Percentiles rank a stretch among this genome's conserved stretches.
Evolutionary conservation across 2,113 vertebrate species (phyloP).

Genomic region (Saguinus midas): DNA sequence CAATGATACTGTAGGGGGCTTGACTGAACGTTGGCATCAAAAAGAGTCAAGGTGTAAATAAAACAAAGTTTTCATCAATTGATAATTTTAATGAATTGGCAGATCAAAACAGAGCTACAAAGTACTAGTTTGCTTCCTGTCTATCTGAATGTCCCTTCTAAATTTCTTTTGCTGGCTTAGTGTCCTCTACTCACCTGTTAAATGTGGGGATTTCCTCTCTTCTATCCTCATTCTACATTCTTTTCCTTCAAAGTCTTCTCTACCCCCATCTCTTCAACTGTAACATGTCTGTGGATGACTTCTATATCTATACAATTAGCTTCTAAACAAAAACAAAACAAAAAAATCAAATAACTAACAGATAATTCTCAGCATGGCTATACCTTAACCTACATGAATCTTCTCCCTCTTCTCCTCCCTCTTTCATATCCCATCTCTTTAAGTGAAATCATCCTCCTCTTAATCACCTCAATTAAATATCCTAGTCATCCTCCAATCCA

Average conservation of each 20-base stretch:
- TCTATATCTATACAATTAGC: background rate
- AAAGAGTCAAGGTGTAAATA: background rate
- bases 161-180: background rate
- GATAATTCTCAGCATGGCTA: background rate
- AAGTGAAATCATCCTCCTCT: background rate
- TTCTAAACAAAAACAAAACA: constrained; percentile 28
- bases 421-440: background rate
- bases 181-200: background rate
- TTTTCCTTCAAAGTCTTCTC: constrained; percentile 33
- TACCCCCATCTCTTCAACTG: background rate
- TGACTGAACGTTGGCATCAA: background rate
- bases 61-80: background rate
- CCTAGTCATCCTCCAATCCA: background rate
- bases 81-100: background rate
- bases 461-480: background rate
- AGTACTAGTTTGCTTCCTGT: background rate
- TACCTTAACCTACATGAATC: background rate
- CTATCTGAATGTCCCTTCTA: background rate
- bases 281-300: background rate
- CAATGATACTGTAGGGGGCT: accelerated
- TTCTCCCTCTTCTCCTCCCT: background rate
- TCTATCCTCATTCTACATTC: background rate
- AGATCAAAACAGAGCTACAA: background rate
- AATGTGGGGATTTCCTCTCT: background rate
- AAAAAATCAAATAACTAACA: background rate